phyloP scores from a whole-genome alignment of 2,113 vertebrate genomes.

The Naja naja region DNA sequence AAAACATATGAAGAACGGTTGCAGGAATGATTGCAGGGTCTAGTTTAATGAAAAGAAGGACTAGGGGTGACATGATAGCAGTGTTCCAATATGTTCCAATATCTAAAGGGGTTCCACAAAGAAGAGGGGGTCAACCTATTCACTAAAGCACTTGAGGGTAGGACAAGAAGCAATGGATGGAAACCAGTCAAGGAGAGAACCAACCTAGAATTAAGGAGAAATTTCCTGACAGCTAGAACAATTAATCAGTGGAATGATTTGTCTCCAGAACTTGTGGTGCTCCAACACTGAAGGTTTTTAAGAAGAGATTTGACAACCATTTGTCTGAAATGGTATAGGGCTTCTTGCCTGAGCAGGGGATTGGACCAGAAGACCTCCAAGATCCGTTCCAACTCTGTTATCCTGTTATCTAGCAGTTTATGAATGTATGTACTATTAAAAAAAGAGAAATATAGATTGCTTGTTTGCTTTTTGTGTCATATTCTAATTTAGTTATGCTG shows the following conservation, averaged over 20 bases:
- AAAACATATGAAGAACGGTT: not conserved
- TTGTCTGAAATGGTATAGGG: too few species aligned
- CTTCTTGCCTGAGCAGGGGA: too few species aligned
- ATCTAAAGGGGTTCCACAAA: not conserved
- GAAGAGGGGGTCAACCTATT: not conserved
- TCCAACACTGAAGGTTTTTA: not conserved
- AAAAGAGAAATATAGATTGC: accelerated
- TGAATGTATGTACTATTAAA: not conserved
- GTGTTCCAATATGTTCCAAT: not conserved
- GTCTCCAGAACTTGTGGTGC: not conserved
- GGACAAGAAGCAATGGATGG: not conserved
- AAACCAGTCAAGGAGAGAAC: not conserved
- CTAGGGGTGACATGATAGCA: not conserved
- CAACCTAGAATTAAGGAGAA: not conserved
- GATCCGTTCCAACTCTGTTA: too few species aligned
- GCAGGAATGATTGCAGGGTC: not conserved
- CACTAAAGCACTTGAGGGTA: not conserved
- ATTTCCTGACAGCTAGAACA: not conserved
- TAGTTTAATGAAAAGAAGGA: not conserved
- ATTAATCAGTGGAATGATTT: not conserved
- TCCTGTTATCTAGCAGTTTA: not conserved
- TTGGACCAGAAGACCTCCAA: too few species aligned
- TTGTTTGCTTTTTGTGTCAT: not conserved
- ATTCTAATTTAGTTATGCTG: not conserved
- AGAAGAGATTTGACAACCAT: not conserved